Evolutionary conservation across 2,888 invertebrate species (phyloP).

Genomic region (Taphrorychus bicolor): DNA sequence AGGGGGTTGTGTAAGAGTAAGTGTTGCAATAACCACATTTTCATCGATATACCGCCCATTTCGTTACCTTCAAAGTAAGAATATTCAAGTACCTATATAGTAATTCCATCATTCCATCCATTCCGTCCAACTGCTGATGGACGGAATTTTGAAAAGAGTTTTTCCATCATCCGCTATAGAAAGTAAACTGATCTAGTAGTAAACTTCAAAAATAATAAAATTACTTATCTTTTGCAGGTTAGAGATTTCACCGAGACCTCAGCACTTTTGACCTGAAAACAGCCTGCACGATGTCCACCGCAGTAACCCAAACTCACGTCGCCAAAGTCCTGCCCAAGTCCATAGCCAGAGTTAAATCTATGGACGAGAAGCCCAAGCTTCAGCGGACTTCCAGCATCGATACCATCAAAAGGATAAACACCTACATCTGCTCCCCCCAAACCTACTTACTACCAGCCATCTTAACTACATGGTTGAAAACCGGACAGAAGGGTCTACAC

Average conservation of each 20-base stretch:
- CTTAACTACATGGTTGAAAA: constrained; percentile 39
- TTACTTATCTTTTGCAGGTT: too few species aligned
- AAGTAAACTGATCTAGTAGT: too few species aligned
- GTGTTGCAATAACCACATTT: too few species aligned
- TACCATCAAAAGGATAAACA: constrained; percentile 35
- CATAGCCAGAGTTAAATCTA: constrained; percentile 15
- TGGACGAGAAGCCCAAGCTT: constrained; percentile 27
- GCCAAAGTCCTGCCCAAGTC: constrained; percentile 29
- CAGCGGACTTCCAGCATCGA: constrained; percentile 34
- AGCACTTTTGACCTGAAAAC: not conserved
- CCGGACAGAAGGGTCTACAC: constrained; percentile 33
- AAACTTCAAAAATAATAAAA: too few species aligned
- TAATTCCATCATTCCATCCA: too few species aligned
- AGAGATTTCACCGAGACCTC: not conserved
- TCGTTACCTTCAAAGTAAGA: too few species aligned
- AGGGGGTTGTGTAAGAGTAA: too few species aligned
- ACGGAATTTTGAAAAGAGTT: too few species aligned
- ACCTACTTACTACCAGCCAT: constrained; percentile 36
- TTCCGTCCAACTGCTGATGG: too few species aligned
- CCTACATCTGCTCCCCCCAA: constrained; percentile 37
- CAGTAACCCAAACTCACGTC: constrained; percentile 20
- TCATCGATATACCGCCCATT: too few species aligned
- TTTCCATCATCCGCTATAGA: not conserved
- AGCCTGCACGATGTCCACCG: constrained; percentile 27
- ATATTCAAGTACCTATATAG: too few species aligned